Conservation (phyloP, 2,113 vertebrate species). For the Amblyopsis rosae region DNA sequence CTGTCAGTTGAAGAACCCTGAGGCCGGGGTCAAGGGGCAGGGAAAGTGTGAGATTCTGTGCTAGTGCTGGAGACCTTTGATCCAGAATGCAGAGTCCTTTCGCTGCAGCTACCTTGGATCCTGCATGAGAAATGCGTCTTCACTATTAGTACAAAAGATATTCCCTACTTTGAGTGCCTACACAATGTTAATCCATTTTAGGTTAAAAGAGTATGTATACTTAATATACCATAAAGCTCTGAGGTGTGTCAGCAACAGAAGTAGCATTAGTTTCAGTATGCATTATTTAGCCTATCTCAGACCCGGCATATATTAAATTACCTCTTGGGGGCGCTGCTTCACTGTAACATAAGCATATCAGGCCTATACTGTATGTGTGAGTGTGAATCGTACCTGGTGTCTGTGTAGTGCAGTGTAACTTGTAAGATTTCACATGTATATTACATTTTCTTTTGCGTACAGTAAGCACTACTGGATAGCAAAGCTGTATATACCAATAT, state of each 20-base stretch:
- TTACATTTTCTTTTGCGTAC: neutral
- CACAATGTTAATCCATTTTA: neutral
- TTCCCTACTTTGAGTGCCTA: neutral
- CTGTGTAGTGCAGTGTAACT: constrained; percentile 10
- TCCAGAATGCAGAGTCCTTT: constrained; percentile 70
- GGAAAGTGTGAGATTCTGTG: constrained; percentile 20
- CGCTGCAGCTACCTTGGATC: constrained; percentile 74
- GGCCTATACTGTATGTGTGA: neutral
- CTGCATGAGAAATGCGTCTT: constrained; percentile 53
- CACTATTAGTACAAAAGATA: neutral
- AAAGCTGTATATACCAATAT: too few relatives aligned
- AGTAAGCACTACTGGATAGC: constrained; percentile 13
- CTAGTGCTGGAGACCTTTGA: constrained; percentile 56
- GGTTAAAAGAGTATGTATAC: neutral
- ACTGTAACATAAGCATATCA: neutral
- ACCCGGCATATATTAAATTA: neutral
- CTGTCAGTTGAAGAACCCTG: constrained; percentile 81
- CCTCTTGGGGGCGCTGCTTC: constrained; percentile 41
- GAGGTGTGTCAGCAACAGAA: neutral
- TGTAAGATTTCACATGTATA: constrained; percentile 45
- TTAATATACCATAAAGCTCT: neutral
- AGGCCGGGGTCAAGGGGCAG: constrained; percentile 46
- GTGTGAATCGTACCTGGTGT: constrained; percentile 33
- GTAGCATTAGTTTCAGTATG: too few relatives aligned
- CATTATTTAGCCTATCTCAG: too few relatives aligned